Conservation (phyloP, 2,113 vertebrate species). For the Hypocryptadius cinnamomeus region DNA sequence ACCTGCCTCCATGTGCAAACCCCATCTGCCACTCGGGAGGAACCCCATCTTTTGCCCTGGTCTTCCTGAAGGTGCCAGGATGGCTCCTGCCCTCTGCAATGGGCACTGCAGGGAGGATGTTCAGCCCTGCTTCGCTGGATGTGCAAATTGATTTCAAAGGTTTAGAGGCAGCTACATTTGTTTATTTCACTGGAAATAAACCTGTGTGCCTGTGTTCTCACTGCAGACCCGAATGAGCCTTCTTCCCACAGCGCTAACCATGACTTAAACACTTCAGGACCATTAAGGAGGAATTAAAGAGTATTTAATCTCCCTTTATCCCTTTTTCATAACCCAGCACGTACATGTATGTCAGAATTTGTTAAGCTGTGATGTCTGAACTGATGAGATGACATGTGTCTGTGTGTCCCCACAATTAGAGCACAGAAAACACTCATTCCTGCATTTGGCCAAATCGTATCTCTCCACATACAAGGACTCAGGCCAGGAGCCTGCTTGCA, state of each 20-base stretch:
- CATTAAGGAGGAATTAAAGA: neutral
- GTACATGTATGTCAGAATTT: neutral
- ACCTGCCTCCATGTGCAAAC: neutral
- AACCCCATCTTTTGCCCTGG: neutral
- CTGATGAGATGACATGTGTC: neutral
- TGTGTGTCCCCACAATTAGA: neutral
- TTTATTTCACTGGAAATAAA: neutral
- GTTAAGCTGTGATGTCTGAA: neutral
- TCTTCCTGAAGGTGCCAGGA: neutral
- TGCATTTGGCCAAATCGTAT: neutral
- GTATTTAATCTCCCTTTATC: neutral
- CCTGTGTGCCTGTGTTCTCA: neutral
- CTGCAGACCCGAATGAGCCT: fast-evolving
- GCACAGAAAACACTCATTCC: neutral
- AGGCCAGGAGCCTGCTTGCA: neutral
- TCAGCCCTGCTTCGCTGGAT: neutral
- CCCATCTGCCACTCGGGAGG: neutral
- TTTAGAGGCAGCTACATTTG: neutral
- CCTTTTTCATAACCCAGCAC: neutral
- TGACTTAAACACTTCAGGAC: neutral
- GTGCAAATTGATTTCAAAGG: neutral
- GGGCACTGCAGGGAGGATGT: fast-evolving
- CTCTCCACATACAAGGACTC: neutral
- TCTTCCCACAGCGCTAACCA: neutral
- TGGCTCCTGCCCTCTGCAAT: neutral